Evolutionary conservation across 2,113 vertebrate genomes (phyloP), one percentile per base, ranked within the genome.

Genomic region (Corvus moneduloides): DNA sequence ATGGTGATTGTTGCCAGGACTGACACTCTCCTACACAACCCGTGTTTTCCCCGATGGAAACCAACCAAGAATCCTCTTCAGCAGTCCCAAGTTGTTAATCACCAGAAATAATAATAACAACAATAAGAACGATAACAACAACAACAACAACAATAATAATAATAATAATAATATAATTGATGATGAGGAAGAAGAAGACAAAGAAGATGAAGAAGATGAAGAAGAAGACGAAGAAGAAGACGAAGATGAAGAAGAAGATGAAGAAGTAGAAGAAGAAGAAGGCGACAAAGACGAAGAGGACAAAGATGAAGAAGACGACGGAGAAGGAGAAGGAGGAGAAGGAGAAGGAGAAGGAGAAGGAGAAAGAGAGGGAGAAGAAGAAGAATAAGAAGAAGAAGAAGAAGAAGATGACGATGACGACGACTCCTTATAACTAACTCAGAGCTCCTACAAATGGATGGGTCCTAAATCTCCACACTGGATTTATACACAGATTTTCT

Each of bases 21-120:
- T 10, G 41, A 17, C 1, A 1, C 20, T 11, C 35, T 77, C 48
- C 30, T 39, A 15, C 28, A 5, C 0, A 4, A 52, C 3, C 37
- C 13, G 0, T 3, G 21, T 44, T 62, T 28, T 39, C 41, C 84
- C 54, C 63, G 22, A 2, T 30, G 24, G 54, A 58, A 17, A 54
- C 23, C 37, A 62, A 26, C 44, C 19, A 46, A 33, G 52, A 85
- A 15, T 22, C 27, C 8, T 7, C 37, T 58, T 37, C 43, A 52
- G 21, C 4, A 62, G 43, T 11, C 28, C 56, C 46, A 15, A 85
- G 21, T 35, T 46, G 7, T 28, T 27, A 58, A 58, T 39, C 22
- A 56, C 27, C 27, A 80, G 16, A 27, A 30, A 9, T 23, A n/a
- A 22, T 21, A n/a, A 21, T 21, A 9, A 21, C 9, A n/a, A 13